phyloP scores from a whole-genome alignment of 2,113 vertebrate genomes.

The Coryphaenoides rupestris region DNA sequence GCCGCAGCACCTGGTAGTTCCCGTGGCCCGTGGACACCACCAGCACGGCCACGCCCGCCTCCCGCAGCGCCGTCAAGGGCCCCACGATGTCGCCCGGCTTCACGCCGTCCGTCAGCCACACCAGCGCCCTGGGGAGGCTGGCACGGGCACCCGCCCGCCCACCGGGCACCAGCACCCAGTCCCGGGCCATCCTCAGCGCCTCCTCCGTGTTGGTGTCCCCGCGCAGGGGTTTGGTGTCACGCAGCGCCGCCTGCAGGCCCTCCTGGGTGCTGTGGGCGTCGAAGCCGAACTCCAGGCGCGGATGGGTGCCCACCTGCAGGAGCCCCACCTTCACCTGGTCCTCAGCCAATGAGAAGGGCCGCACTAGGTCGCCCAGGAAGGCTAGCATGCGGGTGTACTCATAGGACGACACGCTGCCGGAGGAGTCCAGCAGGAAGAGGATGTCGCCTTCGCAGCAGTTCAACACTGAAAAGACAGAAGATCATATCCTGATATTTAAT shows the following conservation, averaged over 20 bases:
- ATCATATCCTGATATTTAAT: no score
- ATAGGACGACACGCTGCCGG: conserved; percentile 87
- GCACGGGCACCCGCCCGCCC: conserved; percentile 57
- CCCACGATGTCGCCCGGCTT: conserved; percentile 82
- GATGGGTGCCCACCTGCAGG: conserved; percentile 86
- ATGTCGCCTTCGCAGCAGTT: conserved; percentile 84
- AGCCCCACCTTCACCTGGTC: conserved; percentile 82
- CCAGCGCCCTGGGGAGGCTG: conserved; percentile 84
- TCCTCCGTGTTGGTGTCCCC: conserved; percentile 91
- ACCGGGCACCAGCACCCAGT: conserved; percentile 64
- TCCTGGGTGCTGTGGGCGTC: conserved; percentile 53
- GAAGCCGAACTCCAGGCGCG: conserved; percentile 85
- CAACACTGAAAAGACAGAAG: conserved; percentile 50
- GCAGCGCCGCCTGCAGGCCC: conserved; percentile 71
- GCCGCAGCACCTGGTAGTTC: conserved; percentile 80
- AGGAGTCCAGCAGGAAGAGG: conserved; percentile 91
- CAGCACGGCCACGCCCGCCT: conserved; percentile 83
- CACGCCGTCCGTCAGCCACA: conserved; percentile 94
- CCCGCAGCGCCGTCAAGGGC: conserved; percentile 80
- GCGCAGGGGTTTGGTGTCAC: conserved; percentile 73
- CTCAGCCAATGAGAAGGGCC: conserved; percentile 80
- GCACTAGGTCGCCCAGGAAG: conserved; percentile 85
- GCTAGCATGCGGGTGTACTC: conserved; percentile 84
- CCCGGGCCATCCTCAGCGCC: conserved; percentile 76
- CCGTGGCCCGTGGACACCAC: conserved; percentile 87